Evolutionary conservation across 92 coral and sea anemone species (phyloP), one percentile per base, ranked within the genome.

Genomic region (Phenganax stokvisi): DNA sequence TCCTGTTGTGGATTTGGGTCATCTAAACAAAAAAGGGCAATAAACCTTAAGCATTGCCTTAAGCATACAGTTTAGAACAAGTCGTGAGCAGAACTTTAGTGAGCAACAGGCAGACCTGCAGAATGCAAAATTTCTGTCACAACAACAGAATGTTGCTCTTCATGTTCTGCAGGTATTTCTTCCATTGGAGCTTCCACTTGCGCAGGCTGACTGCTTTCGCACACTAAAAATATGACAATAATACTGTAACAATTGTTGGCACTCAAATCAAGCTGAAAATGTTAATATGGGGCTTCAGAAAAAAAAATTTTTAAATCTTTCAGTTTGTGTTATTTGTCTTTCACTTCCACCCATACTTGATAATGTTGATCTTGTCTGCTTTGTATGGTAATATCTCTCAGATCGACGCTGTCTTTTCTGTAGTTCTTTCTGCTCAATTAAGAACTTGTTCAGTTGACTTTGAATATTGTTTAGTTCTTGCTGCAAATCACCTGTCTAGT

Each of bases 401-500:
- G 98, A 93, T 17, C 98, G 93, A 6, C 98, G 92, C 79, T 91
- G 97, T 84, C 88, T 93, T 84, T 93, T 93, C 82, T 86, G 90
- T 83, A 93, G 76, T 75, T 93, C 97, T 76, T 93, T 93, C 51
- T 86, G 98, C 81, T 93, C 98, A 10, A 87, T 15, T 83, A 89
- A 92, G 16, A 91, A 74, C 51, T 89, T 73, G 52, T 87, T 89
- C 69, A 86, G 89, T 20, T 88, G 93, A 27, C 84, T 85, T 65
- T 91, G 97, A 10, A 89, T 58, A 63, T 90, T 88, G 37, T 52
- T 83, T 37, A 91, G 85, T 62, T 93, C 93, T 27, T 57, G 82
- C 76, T 93, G 97, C 6, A 88, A 67, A 28, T 81, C 97, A 77
- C 71, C 72, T 31, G 83, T 79, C 83, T 79, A 65, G 25, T 13